Base-by-base conservation (phyloP, 2,797 vertebrate species). In the Pseudochirops corinnae region DNA sequence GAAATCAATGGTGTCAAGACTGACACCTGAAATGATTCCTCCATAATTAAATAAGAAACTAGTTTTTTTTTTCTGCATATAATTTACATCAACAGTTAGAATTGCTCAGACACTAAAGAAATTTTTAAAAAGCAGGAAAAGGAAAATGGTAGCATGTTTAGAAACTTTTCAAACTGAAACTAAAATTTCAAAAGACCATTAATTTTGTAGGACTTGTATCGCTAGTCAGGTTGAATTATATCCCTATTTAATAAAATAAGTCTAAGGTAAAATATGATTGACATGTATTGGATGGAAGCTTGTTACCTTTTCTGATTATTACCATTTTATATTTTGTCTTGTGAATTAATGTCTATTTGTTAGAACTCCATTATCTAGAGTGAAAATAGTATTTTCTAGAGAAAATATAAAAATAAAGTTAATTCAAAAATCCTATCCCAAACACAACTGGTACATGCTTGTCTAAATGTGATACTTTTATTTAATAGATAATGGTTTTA, bases 11-110 rank as follows among this genome's bases (percentile, higher is more conserved):
- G 5, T 87, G 94, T 26, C 9, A 92, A 74, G 92, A 94, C 33
- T 92, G 1, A 55, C 93, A 74, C 39, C n/a, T 93, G 91, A 74
- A 55, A 90, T 93, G 50, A 53, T 90, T 93, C 92, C n/a, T 90
- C 92, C 91, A 4, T 0, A 93, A 18, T 95, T 53, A 91, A 82
- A 39, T 39, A 74, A 0, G 1, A 82, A 82, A 82, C 6, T 82
- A 39, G 52, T 94, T 56, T 16, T 56, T 57, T 1, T 24, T 95
- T 93, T 3, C 14, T 90, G 33, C 10, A 56, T 56, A 93, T 87
- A 46, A 18, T 74, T 90, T 92, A 92, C 93, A 87, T 46, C n/a
- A 95, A 94, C 92, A 93, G 13, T 60, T 60, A 52, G n/a, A 96
- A 92, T 46, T 0, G 21, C 1, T 92, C 91, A 92, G 12, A 91